A percentile compares a stretch with the other conserved stretches of the same genome.
Conservation (phyloP, 1,140 invertebrate genomes). For the Halyomorpha halys region DNA sequence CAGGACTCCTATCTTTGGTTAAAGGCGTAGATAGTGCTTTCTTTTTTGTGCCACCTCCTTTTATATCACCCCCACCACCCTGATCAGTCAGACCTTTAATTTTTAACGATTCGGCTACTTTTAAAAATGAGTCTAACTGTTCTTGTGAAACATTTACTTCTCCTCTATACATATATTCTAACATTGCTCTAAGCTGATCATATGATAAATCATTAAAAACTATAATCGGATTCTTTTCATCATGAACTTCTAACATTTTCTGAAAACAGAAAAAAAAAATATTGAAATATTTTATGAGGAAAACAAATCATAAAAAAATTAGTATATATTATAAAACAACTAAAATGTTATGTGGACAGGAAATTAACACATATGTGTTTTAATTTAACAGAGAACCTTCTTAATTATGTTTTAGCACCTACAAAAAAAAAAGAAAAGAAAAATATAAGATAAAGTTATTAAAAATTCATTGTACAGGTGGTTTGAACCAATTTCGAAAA, state of each 20-base stretch:
- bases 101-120: constrained; percentile 81
- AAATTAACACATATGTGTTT: too few species aligned
- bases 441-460: too few species aligned
- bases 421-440: too few species aligned
- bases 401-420: too few species aligned
- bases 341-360: too few species aligned
- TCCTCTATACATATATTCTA: constrained; percentile 89
- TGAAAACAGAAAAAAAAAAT: constrained; percentile 40
- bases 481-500: too few species aligned
- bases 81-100: constrained; percentile 77
- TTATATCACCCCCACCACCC: constrained; percentile 26
- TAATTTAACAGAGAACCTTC: too few species aligned
- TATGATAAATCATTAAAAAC: constrained; percentile 86
- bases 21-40: background rate
- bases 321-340: too few species aligned
- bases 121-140: constrained; percentile 74
- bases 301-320: too few species aligned
- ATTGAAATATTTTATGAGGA: too few species aligned
- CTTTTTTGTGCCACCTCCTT: constrained; percentile 12
- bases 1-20: constrained; percentile 4
- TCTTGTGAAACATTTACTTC: constrained; percentile 89
- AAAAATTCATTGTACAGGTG: too few species aligned
- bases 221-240: constrained; percentile 82
- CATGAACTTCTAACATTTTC: constrained; percentile 72
- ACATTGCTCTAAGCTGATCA: constrained; percentile 80